A percentile compares a stretch with the other conserved stretches of the same genome.
phyloP scores from a whole-genome alignment of 2,888 invertebrate genomes.

The Cordilura impudica region DNA sequence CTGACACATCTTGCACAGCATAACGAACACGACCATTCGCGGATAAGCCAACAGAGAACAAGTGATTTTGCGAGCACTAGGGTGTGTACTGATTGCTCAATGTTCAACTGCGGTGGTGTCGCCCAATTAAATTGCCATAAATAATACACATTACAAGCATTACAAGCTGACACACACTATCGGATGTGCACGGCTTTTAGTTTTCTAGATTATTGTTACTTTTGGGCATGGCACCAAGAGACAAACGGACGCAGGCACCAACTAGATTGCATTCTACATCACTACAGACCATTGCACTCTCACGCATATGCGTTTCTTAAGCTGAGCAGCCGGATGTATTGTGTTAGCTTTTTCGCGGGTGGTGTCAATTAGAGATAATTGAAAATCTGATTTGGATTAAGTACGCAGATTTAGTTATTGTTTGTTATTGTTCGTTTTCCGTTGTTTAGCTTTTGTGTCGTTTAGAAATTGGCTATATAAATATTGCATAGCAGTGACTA shows the following conservation, averaged over 20 bases:
- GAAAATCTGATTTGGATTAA: conserved; percentile 43
- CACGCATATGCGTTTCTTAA: conserved; percentile 34
- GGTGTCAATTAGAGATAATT: conserved; percentile 65
- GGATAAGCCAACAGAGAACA: conserved; percentile 29
- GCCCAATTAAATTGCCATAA: conserved; percentile 63
- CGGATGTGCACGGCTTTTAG: conserved; percentile 53
- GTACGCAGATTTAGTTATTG: conserved; percentile 31
- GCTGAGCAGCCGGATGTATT: conserved; percentile 55
- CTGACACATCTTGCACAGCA: conserved; percentile 50
- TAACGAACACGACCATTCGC: conserved; percentile 29
- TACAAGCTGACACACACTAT: conserved; percentile 33
- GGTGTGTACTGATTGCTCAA: conserved; percentile 53
- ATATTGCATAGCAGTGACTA: neutral
- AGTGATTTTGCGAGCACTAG: conserved; percentile 55
- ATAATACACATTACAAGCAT: conserved; percentile 51
- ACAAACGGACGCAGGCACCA: conserved; percentile 22
- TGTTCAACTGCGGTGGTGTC: conserved; percentile 49
- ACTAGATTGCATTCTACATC: conserved; percentile 3
- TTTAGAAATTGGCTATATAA: neutral
- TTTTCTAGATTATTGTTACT: conserved; percentile 44
- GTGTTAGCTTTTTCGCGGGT: conserved; percentile 59
- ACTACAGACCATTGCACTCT: conserved; percentile 40
- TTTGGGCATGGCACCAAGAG: conserved; percentile 58
- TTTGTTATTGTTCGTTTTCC: conserved; percentile 14
- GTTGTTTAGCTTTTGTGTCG: neutral